Conservation (phyloP, 2,888 invertebrate species). For the Heliconius aoede region DNA sequence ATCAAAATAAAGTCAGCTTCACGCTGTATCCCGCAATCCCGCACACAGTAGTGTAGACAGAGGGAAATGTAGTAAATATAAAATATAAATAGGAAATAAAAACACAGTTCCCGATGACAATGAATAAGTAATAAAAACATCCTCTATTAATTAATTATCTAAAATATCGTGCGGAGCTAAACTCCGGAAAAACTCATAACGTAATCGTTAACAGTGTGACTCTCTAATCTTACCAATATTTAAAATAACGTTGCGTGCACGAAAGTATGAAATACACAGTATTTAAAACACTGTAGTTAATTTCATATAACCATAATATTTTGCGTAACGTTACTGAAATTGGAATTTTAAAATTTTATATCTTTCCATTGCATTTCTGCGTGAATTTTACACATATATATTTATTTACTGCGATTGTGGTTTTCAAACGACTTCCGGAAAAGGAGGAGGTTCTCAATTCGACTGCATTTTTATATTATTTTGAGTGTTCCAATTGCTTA, state of each 20-base stretch:
- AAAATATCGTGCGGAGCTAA: conserved; percentile 31
- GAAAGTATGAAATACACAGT: conserved; percentile 24
- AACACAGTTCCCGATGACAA: conserved; percentile 37
- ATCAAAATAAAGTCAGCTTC: no score
- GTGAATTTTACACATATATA: background rate
- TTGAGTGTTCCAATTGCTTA: no score
- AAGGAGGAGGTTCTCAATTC: no score
- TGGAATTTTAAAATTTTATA: background rate
- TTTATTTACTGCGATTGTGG: no score
- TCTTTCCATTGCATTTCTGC: background rate
- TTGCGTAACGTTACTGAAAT: background rate
- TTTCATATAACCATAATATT: background rate
- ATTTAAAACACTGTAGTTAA: conserved; percentile 22
- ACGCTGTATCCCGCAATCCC: no score
- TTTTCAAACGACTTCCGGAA: no score
- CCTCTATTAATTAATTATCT: conserved; percentile 37
- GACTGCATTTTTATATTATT: no score
- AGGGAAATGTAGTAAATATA: no score
- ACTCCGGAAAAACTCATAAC: conserved; percentile 17
- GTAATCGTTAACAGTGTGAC: conserved; percentile 14
- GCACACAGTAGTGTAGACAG: no score
- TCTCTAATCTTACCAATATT: conserved; percentile 38
- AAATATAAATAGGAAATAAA: conserved; percentile 29
- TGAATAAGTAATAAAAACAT: conserved; percentile 37
- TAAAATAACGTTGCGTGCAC: conserved; percentile 26